These are phyloP conservation scores for Chelonoidis abingdonii DNA, from an alignment of 2,113 vertebrate genomes.

Conservation along the genomic window DNA sequence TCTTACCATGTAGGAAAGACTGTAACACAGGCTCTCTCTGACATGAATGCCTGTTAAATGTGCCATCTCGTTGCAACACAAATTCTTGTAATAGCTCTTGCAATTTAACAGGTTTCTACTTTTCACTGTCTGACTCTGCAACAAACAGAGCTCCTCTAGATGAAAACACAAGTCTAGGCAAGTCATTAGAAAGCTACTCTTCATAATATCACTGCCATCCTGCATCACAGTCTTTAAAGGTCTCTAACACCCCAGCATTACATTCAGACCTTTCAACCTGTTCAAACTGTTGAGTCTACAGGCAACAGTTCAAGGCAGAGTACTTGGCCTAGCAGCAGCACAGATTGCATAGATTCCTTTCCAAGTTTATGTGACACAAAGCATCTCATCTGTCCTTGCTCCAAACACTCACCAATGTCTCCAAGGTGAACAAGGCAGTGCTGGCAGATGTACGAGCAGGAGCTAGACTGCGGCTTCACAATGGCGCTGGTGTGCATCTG, in stretches of 20 bases:
- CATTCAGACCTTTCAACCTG: not conserved
- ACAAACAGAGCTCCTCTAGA: not conserved
- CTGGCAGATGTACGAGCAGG: conserved; percentile 99
- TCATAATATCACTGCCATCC: not conserved
- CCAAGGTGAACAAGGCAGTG: conserved; percentile 99
- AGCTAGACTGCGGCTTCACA: conserved; percentile 97
- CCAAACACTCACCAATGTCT: conserved; percentile 92
- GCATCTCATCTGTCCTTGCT: not conserved
- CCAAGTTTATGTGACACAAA: not conserved
- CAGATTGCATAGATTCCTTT: not conserved
- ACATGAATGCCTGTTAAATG: not conserved
- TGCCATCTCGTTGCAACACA: not conserved
- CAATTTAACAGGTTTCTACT: not conserved
- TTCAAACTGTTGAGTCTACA: not conserved
- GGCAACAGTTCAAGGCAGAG: not conserved
- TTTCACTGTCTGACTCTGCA: conserved; percentile 21
- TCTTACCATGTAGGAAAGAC: not conserved
- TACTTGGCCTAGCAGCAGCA: not conserved
- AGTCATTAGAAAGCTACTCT: conserved; percentile 38
- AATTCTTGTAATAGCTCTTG: not conserved
- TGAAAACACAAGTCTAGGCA: not conserved
- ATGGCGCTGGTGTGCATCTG: conserved; percentile 91
- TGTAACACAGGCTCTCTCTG: not conserved
- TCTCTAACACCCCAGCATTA: conserved; percentile 21
- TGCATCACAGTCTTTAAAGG: not conserved